These are phyloP conservation scores for Odobenus rosmarus DNA, from an alignment of 2,113 vertebrate species.

Conservation along the genomic window DNA sequence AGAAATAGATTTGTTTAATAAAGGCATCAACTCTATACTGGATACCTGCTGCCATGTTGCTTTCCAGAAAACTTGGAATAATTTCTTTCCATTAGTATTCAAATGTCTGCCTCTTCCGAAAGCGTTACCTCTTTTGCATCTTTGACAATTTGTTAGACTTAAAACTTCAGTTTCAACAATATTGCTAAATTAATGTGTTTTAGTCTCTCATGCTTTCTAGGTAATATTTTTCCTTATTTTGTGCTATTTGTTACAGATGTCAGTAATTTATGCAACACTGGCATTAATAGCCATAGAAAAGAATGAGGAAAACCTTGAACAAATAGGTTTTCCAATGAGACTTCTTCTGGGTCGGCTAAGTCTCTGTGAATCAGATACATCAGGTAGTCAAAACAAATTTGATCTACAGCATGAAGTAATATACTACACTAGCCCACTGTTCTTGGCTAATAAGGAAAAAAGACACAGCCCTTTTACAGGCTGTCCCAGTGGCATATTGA, in stretches of 20 bases:
- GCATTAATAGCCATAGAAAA: not conserved
- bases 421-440: rapidly evolving
- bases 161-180: not conserved
- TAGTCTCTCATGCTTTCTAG: not conserved
- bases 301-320: not conserved
- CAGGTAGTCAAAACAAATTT: not conserved
- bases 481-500: too few species aligned
- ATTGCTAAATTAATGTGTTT: not conserved
- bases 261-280: not conserved
- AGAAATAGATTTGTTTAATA: not conserved
- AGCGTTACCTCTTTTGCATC: not conserved
- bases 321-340: not conserved
- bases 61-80: not conserved
- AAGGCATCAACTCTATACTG: not conserved
- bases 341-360: not conserved
- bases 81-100: not conserved
- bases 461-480: not conserved
- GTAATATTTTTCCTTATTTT: not conserved
- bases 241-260: not conserved
- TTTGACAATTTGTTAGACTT: not conserved
- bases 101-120: not conserved
- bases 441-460: not conserved
- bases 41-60: too few species aligned
- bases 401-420: too few species aligned
- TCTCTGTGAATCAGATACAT: not conserved